Percentiles rank a stretch among this genome's conserved stretches.
These are phyloP conservation scores for Semotilus atromaculatus DNA, from an alignment of 2,797 vertebrate genomes.

Conservation along the genomic window DNA sequence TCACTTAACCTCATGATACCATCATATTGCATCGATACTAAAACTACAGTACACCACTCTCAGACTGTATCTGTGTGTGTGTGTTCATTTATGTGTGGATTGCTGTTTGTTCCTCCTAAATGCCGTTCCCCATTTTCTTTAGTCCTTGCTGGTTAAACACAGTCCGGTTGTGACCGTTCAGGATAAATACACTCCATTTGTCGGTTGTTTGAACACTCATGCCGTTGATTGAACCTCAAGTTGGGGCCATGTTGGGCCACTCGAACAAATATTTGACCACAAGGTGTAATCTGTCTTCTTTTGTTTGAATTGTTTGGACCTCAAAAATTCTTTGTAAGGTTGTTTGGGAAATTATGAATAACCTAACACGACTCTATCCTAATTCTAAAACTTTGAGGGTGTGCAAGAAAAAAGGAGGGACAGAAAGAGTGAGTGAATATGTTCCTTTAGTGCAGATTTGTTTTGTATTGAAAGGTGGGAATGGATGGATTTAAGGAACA, in stretches of 20 bases:
- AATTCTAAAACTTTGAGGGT: neutral
- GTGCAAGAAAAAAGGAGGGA: neutral
- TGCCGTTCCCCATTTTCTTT: neutral
- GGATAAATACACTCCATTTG: slow-evolving; percentile 3
- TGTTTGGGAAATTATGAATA: neutral
- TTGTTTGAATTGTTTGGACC: slow-evolving; percentile 3
- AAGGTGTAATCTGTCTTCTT: slow-evolving; percentile 3
- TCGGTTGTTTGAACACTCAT: neutral
- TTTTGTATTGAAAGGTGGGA: neutral
- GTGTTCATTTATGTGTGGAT: slow-evolving; percentile 24
- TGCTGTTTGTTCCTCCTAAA: neutral
- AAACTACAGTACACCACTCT: slow-evolving; percentile 32
- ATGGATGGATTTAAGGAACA: neutral
- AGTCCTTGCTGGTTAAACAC: neutral
- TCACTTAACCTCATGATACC: slow-evolving; percentile 60
- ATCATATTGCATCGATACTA: slow-evolving; percentile 31
- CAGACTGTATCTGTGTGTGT: slow-evolving; percentile 41
- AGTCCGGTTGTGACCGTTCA: slow-evolving; percentile 2
- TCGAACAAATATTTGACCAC: slow-evolving; percentile 8
- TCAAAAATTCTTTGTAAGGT: neutral
- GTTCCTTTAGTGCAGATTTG: neutral
- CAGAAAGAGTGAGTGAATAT: neutral
- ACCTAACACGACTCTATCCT: neutral
- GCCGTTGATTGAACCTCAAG: neutral
- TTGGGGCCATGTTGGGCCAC: neutral